A percentile compares a stretch with the other conserved stretches of the same genome.
Evolutionary conservation across 2,113 vertebrate genomes (phyloP).

Genomic region (Oreochromis niloticus): DNA sequence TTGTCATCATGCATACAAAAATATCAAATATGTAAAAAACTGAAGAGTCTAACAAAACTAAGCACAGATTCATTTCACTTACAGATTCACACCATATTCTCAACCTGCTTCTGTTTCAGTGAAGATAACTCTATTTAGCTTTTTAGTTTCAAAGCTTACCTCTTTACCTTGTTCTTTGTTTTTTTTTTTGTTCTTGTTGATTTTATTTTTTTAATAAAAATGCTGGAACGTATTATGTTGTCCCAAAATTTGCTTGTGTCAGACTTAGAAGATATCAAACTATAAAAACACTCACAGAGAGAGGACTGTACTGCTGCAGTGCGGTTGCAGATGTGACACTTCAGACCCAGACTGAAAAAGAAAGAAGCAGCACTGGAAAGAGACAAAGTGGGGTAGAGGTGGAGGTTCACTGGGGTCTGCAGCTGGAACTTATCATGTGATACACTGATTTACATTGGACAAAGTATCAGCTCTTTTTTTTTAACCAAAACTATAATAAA

Average conservation of each 20-base stretch:
- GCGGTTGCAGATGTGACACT: slow-evolving; percentile 18
- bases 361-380: not conserved
- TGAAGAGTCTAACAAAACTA: too few species aligned
- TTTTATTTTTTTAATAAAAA: not conserved
- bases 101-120: not conserved
- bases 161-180: not conserved
- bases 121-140: not conserved
- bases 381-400: not conserved
- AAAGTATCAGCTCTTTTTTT: not conserved
- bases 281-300: not conserved
- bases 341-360: slow-evolving; percentile 7
- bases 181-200: too few species aligned
- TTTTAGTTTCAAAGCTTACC: not conserved
- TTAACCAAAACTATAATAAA: not conserved
- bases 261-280: not conserved
- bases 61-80: not conserved
- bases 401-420: not conserved
- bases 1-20: not conserved
- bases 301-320: slow-evolving; percentile 41
- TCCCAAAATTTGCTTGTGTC: not conserved
- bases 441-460: not conserved
- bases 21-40: not conserved
- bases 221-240: not conserved
- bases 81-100: not conserved
- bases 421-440: not conserved